phyloP scores from a whole-genome alignment of 2,113 vertebrate genomes.

The Notiomystis cincta region DNA sequence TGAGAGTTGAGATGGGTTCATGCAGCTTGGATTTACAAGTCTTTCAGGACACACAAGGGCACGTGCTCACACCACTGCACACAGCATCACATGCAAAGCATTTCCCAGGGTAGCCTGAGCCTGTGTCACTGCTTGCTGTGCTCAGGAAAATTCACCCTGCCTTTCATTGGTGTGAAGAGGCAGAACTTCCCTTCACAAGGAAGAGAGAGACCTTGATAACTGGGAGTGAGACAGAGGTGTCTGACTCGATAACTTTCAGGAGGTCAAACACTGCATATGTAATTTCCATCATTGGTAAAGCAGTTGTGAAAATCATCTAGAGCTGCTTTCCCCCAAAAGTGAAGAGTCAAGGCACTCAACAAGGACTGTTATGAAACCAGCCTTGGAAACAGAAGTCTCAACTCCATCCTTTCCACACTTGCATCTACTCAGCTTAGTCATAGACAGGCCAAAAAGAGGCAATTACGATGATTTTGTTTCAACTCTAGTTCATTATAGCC shows the following conservation, averaged over 20 bases:
- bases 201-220: neutral
- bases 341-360: neutral
- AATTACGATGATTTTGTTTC: neutral
- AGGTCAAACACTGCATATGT: neutral
- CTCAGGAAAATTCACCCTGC: neutral
- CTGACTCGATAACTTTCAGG: neutral
- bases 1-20: neutral
- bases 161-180: accelerated
- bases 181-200: neutral
- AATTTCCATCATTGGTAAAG: neutral
- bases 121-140: neutral
- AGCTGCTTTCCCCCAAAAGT: neutral
- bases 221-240: neutral
- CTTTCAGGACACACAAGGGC: neutral
- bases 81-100: neutral
- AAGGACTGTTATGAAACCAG: neutral
- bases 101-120: neutral
- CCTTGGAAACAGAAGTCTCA: neutral
- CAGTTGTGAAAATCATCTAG: neutral
- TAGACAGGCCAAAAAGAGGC: neutral
- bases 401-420: neutral
- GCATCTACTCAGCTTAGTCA: neutral
- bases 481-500: neutral
- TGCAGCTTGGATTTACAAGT: neutral
- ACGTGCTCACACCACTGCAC: neutral